Evolutionary conservation across 2,797 vertebrate genomes (phyloP).

Genomic region (Sebastiscus albofasciatus): DNA sequence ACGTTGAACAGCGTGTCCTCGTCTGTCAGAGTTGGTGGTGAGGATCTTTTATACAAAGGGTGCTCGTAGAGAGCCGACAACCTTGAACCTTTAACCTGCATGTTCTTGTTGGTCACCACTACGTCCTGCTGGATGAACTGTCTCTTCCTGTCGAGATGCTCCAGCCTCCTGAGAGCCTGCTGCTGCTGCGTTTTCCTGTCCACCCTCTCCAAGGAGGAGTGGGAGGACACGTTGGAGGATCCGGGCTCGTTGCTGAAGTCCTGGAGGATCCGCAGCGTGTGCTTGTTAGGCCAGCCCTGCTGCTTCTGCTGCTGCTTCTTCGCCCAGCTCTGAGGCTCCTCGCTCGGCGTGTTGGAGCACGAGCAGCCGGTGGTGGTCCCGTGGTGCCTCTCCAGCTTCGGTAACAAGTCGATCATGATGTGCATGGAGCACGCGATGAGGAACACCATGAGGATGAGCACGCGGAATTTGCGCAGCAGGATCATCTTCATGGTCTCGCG

Average conservation of each 20-base stretch:
- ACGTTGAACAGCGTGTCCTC: constrained; percentile 94
- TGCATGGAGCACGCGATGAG: constrained; percentile 95
- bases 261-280: constrained; percentile 94
- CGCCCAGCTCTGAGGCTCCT: constrained; percentile 85
- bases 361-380: constrained; percentile 83
- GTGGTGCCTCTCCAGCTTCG: constrained; percentile 89
- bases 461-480: constrained; percentile 92
- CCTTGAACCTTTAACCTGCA: constrained; percentile 74
- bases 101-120: constrained; percentile 42
- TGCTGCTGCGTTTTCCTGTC: constrained; percentile 30
- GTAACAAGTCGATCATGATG: constrained; percentile 94
- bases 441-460: constrained; percentile 92
- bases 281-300: constrained; percentile 91
- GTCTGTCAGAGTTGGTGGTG: constrained; percentile 84
- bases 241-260: constrained; percentile 95
- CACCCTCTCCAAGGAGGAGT: constrained; percentile 87
- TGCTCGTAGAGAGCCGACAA: constrained; percentile 89
- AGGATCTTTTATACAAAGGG: constrained; percentile 85
- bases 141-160: constrained; percentile 73
- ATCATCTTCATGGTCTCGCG: constrained; percentile 90
- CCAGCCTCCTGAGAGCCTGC: constrained; percentile 55
- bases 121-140: constrained; percentile 68
- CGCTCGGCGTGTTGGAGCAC: constrained; percentile 86
- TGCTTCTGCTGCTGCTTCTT: constrained; percentile 34
- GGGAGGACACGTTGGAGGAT: constrained; percentile 89